These are phyloP conservation scores for Pogona vitticeps DNA, from an alignment of 2,113 vertebrate species.

Conservation along the genomic window DNA sequence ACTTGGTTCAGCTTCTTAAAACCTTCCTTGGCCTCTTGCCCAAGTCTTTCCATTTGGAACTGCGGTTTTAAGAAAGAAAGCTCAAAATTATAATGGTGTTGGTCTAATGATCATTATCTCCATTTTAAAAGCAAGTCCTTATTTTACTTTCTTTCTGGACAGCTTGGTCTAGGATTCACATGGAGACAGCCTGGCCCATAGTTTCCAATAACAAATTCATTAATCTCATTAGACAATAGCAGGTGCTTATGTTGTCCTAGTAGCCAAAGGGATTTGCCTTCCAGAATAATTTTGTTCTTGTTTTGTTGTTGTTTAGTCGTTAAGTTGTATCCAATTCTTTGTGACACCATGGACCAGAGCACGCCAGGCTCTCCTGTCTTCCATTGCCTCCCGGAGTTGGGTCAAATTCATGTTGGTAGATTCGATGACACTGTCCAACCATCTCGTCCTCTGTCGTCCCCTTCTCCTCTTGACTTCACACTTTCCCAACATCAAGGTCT, in stretches of 20 bases:
- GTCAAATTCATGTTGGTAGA: no score
- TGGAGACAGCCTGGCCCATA: background rate
- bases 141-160: background rate
- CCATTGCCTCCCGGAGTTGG: no score
- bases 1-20: background rate
- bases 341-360: no score
- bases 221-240: conserved; percentile 19
- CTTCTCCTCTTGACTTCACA: no score
- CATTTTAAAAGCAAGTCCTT: background rate
- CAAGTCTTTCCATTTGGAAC: background rate
- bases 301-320: no score
- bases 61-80: background rate
- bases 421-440: no score
- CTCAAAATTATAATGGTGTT: background rate
- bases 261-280: conserved; percentile 18
- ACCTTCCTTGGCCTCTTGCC: background rate
- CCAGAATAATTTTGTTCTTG: conserved; percentile 4
- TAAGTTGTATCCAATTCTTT: no score
- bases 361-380: no score
- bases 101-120: background rate
- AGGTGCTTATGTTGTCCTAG: conserved; percentile 12
- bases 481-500: no score
- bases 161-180: conserved; percentile 1
- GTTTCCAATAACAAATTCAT: conserved; percentile 18
- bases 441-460: no score